Evolutionary conservation across 2,888 invertebrate species (phyloP).

Genomic region (Lithophane semibrunnea): DNA sequence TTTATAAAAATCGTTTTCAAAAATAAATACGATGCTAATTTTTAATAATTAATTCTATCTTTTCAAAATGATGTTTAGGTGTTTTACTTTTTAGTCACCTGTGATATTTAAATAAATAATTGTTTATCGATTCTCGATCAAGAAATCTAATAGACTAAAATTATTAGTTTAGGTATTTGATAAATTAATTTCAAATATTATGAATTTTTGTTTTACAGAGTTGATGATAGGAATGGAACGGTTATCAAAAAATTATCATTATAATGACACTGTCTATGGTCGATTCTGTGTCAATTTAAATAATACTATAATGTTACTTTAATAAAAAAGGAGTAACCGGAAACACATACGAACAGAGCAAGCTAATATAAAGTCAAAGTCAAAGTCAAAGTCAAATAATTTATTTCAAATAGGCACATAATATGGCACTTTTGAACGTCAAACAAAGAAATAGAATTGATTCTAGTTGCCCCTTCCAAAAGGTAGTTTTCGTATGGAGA

Average conservation of each 20-base stretch:
- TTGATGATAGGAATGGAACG: background rate
- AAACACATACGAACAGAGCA: no score
- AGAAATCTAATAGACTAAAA: no score
- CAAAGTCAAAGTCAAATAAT: no score
- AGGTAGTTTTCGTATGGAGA: no score
- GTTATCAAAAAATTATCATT: background rate
- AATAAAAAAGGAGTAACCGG: no score
- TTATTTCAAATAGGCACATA: no score
- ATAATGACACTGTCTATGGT: background rate
- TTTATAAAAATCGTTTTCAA: background rate
- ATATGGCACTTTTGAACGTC: no score
- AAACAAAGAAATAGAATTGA: no score
- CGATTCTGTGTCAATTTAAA: background rate
- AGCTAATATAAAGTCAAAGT: no score
- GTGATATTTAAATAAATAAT: background rate
- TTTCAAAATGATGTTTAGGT: background rate
- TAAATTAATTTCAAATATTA: background rate
- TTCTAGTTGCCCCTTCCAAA: no score
- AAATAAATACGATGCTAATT: background rate
- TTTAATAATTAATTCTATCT: background rate
- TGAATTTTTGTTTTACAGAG: background rate
- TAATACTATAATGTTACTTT: background rate
- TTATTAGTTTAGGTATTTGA: background rate
- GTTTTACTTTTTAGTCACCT: background rate
- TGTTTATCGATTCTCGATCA: background rate